Percentiles rank a stretch among this genome's conserved stretches.
Evolutionary conservation across 2,888 invertebrate genomes (phyloP).

Genomic region (Hydraecia micacea): DNA sequence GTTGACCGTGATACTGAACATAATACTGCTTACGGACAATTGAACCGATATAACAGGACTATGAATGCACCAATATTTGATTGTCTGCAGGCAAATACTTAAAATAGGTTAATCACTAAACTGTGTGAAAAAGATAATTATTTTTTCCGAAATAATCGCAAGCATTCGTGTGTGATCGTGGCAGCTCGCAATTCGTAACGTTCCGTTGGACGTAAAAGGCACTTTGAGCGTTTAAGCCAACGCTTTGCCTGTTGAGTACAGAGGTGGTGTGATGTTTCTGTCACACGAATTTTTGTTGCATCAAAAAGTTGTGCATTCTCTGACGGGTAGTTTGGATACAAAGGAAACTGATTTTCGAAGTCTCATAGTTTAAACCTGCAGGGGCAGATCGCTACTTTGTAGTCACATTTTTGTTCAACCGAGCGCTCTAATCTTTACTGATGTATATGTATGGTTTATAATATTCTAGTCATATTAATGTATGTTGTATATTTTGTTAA

Average conservation of each 20-base stretch:
- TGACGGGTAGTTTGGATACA: background rate
- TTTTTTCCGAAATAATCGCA: background rate
- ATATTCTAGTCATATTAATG: background rate
- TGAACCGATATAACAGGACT: background rate
- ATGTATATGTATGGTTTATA: too few relatives aligned
- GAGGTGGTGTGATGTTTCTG: constrained; percentile 1
- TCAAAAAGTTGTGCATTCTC: background rate
- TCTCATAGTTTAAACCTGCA: constrained; percentile 2
- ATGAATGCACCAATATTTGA: constrained; percentile 7
- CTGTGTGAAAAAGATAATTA: background rate
- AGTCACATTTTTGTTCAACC: background rate
- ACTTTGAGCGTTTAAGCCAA: constrained; percentile 1
- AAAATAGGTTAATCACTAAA: background rate
- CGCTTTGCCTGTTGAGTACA: constrained; percentile 7
- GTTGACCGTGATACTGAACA: constrained; percentile 11
- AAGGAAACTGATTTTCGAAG: background rate
- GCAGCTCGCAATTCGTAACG: background rate
- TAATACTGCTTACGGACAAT: background rate
- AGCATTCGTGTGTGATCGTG: background rate
- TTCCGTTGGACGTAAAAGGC: constrained; percentile 10
- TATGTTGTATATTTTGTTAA: background rate
- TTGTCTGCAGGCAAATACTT: background rate
- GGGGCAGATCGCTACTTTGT: background rate
- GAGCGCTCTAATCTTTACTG: background rate
- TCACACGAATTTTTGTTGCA: background rate